A percentile compares a stretch with the other conserved stretches of the same genome.
Evolutionary conservation across 2,888 invertebrate genomes (phyloP).

Genomic region (Esperia sulphurella): DNA sequence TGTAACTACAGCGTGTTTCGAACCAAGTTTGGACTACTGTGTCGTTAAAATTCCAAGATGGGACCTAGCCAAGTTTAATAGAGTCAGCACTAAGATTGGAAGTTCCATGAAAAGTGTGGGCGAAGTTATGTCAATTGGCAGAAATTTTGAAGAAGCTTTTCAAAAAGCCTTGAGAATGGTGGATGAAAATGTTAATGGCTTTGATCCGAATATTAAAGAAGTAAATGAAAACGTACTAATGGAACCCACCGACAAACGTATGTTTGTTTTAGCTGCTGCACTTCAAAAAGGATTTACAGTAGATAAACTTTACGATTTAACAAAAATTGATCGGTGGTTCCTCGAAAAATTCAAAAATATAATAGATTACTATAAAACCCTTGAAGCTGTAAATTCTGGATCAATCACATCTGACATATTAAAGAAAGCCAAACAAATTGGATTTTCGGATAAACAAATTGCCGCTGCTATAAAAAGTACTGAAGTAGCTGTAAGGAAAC

Average conservation of each 20-base stretch:
- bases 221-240: constrained; percentile 91
- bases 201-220: constrained; percentile 91
- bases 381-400: constrained; percentile 83
- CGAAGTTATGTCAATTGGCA: constrained; percentile 99
- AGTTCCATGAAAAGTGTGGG: constrained; percentile 99
- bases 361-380: constrained; percentile 82
- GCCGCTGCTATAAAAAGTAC: constrained; percentile 92
- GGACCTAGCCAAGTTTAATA: constrained; percentile 97
- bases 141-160: constrained; percentile 99
- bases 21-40: constrained; percentile 99
- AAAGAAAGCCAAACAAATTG: constrained; percentile 92
- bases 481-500: constrained; percentile 88
- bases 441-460: constrained; percentile 98
- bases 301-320: constrained; percentile 92
- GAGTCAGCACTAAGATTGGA: constrained; percentile 98
- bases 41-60: constrained; percentile 99
- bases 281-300: constrained; percentile 89
- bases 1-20: constrained; percentile 98
- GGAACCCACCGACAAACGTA: constrained; percentile 97
- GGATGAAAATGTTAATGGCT: constrained; percentile 95
- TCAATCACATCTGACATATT: constrained; percentile 82
- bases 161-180: constrained; percentile 99
- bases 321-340: constrained; percentile 99
- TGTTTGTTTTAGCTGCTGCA: constrained; percentile 97
- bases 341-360: constrained; percentile 96